Percentiles rank a stretch among this genome's conserved stretches.
Conservation (phyloP, 2,113 vertebrate species). For the Ammodytes dubius region DNA sequence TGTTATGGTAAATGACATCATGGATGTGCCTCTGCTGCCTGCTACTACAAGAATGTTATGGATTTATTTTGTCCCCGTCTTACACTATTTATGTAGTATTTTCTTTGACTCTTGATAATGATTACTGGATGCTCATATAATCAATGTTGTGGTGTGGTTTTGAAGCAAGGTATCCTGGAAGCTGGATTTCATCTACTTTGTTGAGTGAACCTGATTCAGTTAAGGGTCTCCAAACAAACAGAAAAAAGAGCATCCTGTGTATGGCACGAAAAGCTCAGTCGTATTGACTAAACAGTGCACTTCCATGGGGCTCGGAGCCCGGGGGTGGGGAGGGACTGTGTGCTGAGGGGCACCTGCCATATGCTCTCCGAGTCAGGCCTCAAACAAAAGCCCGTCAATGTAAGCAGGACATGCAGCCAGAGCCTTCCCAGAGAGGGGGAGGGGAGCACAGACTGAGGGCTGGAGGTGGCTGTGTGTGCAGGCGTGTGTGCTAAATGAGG, state of each 20-base stretch:
- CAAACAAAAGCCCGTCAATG: constrained; percentile 84
- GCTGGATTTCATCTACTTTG: neutral
- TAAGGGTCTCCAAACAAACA: constrained; percentile 1
- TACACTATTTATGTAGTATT: neutral
- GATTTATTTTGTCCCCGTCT: neutral
- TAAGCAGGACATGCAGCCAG: constrained; percentile 69
- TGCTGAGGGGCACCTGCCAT: constrained; percentile 86
- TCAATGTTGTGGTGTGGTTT: neutral
- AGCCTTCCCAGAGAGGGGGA: constrained; percentile 70
- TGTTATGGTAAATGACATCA: constrained; percentile 58
- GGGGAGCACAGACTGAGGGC: constrained; percentile 58
- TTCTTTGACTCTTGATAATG: neutral
- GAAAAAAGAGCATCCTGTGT: constrained; percentile 57
- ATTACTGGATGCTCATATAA: neutral
- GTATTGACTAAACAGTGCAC: constrained; percentile 43
- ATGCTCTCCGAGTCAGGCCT: constrained; percentile 80
- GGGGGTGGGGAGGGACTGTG: constrained; percentile 67
- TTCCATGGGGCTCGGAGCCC: constrained; percentile 57
- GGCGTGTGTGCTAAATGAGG: constrained; percentile 57
- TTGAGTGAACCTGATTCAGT: constrained; percentile 15
- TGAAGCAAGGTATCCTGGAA: neutral
- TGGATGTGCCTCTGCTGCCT: constrained; percentile 14
- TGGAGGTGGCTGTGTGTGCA: constrained; percentile 55
- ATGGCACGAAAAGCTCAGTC: constrained; percentile 27
- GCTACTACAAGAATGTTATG: neutral